Base-by-base conservation (phyloP, 1,140 invertebrate genomes). In the Muscidifurax raptorellus region DNA sequence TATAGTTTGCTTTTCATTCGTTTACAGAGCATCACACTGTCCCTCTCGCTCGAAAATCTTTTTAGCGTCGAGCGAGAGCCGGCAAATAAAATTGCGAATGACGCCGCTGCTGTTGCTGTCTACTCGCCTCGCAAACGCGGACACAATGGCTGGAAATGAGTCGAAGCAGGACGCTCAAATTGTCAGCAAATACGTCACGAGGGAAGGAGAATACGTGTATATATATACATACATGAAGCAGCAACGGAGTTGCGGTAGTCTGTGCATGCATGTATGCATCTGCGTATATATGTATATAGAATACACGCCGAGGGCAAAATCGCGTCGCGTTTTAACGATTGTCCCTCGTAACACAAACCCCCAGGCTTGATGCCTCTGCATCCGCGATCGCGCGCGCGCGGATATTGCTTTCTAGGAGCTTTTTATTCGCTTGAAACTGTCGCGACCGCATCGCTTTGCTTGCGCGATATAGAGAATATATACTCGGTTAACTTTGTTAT, bases 131-230 rank as follows among this genome's bases (percentile, higher is more conserved):
- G 81, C 64, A 66, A 59, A 82, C 77, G 77, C 27, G 13, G 44
- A 79, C 71, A 89, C 88, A 89, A 89, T 89, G 82, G 86, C 36
- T 72, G 83, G 86, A 89, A 89, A 90, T 88, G 88, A 90, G 89
- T 88, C 80, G 82, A 47, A 75, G 78, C 86, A 66, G 85, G 78
- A 85, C 83, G 83, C 18, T 44, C 78, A 87, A 88, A 90, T 90
- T 86, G 87, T 88, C 88, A 88, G 87, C 86, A 90, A 90, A 90
- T 87, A 91, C 78, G 84, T 76, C 72, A 88, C n/a, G 87, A 85
- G 52, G 6, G 52, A 22, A 59, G 52, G 52, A 59, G 52, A 59
- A 59, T 59, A 18, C n/a, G 69, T 44, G 30, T 36, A n/a, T n/a
- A n/a, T n/a, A n/a, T n/a, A n/a, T n/a, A n/a, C n/a, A n/a, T n/a